A percentile compares a stretch with the other conserved stretches of the same genome.
Evolutionary conservation across 2,113 vertebrate species (phyloP).

Genomic region (Pandion haliaetus): DNA sequence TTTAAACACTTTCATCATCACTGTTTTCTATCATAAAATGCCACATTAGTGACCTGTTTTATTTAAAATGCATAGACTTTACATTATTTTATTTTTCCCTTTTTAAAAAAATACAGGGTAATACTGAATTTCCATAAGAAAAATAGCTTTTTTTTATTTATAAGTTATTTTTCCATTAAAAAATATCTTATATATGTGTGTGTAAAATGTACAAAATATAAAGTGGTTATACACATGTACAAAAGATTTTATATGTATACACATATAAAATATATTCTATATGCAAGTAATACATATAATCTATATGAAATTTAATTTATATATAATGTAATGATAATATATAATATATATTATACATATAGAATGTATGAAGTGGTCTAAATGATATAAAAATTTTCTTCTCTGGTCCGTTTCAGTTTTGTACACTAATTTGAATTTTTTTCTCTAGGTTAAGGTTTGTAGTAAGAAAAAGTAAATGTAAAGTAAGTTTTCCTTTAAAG

Average conservation of each 20-base stretch:
- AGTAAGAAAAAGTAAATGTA: neutral
- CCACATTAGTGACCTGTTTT: neutral
- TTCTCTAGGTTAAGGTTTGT: neutral
- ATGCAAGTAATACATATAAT: neutral
- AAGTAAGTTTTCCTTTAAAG: neutral
- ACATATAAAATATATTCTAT: neutral
- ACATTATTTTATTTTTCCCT: neutral
- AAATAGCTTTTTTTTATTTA: neutral
- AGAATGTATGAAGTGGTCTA: neutral
- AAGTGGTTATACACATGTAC: neutral
- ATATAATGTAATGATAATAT: neutral
- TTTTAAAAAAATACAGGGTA: accelerated
- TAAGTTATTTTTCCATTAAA: neutral
- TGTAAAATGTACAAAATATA: neutral
- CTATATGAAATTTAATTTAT: neutral
- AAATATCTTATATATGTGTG: neutral
- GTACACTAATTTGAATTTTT: neutral
- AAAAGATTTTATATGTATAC: neutral
- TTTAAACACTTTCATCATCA: neutral
- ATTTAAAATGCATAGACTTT: neutral
- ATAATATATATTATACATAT: too few species aligned
- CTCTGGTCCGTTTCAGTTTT: neutral
- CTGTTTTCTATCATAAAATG: neutral
- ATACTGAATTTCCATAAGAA: neutral
- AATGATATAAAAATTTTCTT: neutral